A percentile compares a stretch with the other conserved stretches of the same genome.
Conservation (phyloP, 2,113 vertebrate genomes). For the Tachuris rubrigastra region DNA sequence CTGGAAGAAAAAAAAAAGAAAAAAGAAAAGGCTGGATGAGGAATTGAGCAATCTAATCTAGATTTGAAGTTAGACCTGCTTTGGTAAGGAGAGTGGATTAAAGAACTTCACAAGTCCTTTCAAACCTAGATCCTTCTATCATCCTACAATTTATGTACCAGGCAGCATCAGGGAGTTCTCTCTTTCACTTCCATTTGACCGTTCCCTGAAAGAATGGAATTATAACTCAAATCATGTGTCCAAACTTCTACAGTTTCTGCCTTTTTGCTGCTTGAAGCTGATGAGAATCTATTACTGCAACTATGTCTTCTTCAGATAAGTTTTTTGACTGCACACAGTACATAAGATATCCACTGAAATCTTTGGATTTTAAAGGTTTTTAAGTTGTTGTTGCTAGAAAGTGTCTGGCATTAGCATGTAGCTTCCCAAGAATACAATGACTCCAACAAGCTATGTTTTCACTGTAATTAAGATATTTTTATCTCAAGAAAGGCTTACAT, state of each 20-base stretch:
- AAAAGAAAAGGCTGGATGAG: background rate
- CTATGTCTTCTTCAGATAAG: background rate
- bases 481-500: background rate
- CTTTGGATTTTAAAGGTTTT: background rate
- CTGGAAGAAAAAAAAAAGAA: background rate
- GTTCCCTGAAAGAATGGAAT: background rate
- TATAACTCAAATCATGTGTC: background rate
- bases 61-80: background rate
- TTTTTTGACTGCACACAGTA: background rate
- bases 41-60: background rate
- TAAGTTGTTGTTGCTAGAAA: background rate
- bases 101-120: background rate
- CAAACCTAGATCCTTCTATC: background rate
- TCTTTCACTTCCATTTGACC: background rate
- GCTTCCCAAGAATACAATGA: background rate
- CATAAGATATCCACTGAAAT: background rate
- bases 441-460: background rate
- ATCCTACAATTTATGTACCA: background rate
- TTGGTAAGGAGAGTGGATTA: background rate
- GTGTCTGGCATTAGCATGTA: background rate
- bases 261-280: background rate
- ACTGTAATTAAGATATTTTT: background rate
- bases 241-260: background rate
- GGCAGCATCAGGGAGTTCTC: background rate
- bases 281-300: background rate